A percentile compares a stretch with the other conserved stretches of the same genome.
Conservation (phyloP, 2,113 vertebrate species). For the Sorex araneus region DNA sequence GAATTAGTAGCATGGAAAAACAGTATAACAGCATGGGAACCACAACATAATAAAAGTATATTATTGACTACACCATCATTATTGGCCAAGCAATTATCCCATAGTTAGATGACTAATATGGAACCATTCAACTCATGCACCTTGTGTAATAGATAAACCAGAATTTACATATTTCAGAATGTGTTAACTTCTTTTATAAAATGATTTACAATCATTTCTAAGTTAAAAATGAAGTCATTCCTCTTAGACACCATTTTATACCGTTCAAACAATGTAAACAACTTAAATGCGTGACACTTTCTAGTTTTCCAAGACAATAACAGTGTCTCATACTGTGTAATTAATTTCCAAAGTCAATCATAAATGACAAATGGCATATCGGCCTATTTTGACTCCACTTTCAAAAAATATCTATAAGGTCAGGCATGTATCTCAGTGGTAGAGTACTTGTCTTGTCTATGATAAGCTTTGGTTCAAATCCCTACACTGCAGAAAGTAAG, state of each 20-base stretch:
- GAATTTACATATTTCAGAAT: neutral
- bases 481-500: neutral
- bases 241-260: constrained; percentile 44
- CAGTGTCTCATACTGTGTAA: constrained; percentile 71
- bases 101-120: neutral
- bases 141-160: neutral
- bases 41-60: neutral
- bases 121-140: neutral
- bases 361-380: constrained; percentile 66
- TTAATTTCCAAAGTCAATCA: constrained; percentile 70
- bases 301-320: constrained; percentile 70
- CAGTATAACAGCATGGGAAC: neutral
- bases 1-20: neutral
- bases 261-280: constrained; percentile 53
- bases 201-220: constrained; percentile 60
- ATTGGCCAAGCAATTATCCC: neutral
- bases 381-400: constrained; percentile 73
- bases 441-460: too few species aligned
- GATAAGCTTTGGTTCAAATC: too few species aligned
- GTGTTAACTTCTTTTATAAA: constrained; percentile 53
- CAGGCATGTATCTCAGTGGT: too few species aligned
- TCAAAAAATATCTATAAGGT: constrained; percentile 38
- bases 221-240: constrained; percentile 62
- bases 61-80: neutral
- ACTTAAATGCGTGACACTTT: constrained; percentile 58